Conservation (phyloP, 2,797 vertebrate species). For the Liparis tanakae region DNA sequence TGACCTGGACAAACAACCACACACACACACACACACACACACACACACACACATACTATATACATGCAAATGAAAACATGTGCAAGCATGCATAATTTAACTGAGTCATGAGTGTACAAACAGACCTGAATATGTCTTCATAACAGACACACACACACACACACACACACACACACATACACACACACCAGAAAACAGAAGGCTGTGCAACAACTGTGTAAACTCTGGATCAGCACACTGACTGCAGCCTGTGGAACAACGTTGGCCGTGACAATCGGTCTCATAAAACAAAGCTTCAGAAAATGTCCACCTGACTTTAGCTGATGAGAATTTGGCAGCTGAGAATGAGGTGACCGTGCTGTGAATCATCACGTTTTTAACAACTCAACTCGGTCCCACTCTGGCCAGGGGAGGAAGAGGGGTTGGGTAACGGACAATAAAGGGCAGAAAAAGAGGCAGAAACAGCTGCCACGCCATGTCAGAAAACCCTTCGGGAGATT, state of each 20-base stretch:
- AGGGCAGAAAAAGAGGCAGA: slow-evolving; percentile 58
- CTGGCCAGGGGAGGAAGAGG: neutral
- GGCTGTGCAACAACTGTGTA: slow-evolving; percentile 62
- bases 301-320: slow-evolving; percentile 50
- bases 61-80: slow-evolving; percentile 26
- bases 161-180: neutral
- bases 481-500: slow-evolving; percentile 50
- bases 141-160: neutral
- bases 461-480: slow-evolving; percentile 71
- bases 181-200: slow-evolving; percentile 27
- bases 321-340: slow-evolving; percentile 72
- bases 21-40: slow-evolving; percentile 45
- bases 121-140: slow-evolving; percentile 30
- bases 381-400: slow-evolving; percentile 36
- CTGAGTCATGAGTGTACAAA: slow-evolving; percentile 12
- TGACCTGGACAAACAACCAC: slow-evolving; percentile 60
- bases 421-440: slow-evolving; percentile 33
- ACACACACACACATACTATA: slow-evolving; percentile 23
- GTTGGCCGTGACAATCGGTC: slow-evolving; percentile 14
- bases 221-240: slow-evolving; percentile 36
- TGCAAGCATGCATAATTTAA: slow-evolving; percentile 43
- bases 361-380: slow-evolving; percentile 68
- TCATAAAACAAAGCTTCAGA: slow-evolving; percentile 29
- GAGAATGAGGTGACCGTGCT: slow-evolving; percentile 67
- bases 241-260: slow-evolving; percentile 25